Evolutionary conservation across 2,113 vertebrate species (phyloP).

Genomic region (Eupsittula cactorum): DNA sequence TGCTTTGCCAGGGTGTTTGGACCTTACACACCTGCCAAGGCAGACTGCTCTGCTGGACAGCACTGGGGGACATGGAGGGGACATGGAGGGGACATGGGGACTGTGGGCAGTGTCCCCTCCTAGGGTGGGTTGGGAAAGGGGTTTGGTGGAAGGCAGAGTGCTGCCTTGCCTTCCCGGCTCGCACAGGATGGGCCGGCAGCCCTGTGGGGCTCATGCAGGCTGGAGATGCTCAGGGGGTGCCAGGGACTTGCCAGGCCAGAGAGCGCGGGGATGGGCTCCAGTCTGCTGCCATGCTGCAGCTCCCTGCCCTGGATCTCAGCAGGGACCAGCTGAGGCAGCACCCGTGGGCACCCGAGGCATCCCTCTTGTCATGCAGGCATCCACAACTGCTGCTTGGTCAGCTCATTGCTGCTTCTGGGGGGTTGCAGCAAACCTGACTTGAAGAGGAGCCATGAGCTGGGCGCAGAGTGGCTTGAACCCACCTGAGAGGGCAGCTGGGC

Average conservation of each 20-base stretch:
- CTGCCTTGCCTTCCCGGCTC: background rate
- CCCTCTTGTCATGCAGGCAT: fast-evolving
- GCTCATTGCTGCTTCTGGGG: background rate
- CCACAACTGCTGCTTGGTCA: background rate
- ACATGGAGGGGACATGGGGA: background rate
- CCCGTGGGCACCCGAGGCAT: background rate
- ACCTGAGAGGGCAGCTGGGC: background rate
- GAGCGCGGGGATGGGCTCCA: background rate
- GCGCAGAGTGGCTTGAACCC: background rate
- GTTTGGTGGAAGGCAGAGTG: background rate
- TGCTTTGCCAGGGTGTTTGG: background rate
- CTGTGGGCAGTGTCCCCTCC: background rate
- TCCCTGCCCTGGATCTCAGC: fast-evolving
- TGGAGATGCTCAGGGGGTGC: background rate
- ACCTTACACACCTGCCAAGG: background rate
- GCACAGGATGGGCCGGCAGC: background rate
- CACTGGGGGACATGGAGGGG: fast-evolving
- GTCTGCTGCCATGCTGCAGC: background rate
- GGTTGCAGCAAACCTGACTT: background rate
- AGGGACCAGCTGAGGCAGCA: background rate
- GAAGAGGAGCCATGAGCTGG: background rate
- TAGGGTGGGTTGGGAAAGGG: background rate
- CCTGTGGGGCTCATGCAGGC: fast-evolving
- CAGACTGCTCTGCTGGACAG: fast-evolving
- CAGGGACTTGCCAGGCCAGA: background rate